These are phyloP conservation scores for Drosophila arizonae DNA, from an alignment of 1,140 invertebrate genomes.

Conservation along the genomic window DNA sequence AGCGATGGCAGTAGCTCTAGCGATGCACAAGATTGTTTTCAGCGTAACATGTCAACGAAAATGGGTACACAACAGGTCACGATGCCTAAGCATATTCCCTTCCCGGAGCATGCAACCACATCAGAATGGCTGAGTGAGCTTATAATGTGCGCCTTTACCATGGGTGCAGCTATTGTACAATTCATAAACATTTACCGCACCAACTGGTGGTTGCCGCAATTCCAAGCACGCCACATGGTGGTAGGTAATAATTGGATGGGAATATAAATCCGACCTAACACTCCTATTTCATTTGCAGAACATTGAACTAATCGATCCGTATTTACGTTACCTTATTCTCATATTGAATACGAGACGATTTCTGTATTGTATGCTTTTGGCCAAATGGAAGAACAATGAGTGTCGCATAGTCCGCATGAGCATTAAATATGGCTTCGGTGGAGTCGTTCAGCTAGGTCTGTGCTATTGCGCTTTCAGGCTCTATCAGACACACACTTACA, in stretches of 20 bases:
- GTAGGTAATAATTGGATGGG: constrained; percentile 88
- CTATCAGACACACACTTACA: constrained; percentile 59
- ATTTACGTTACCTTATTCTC: constrained; percentile 92
- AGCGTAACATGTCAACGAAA: constrained; percentile 43
- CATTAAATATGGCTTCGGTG: constrained; percentile 66
- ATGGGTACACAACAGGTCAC: constrained; percentile 43
- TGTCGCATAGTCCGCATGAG: constrained; percentile 33
- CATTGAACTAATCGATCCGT: constrained; percentile 96
- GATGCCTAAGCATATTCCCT: constrained; percentile 91
- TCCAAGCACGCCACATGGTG: constrained; percentile 93
- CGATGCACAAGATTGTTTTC: constrained; percentile 53
- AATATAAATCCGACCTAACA: neutral
- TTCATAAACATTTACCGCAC: constrained; percentile 97
- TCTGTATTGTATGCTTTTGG: constrained; percentile 85
- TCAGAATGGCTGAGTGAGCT: constrained; percentile 93
- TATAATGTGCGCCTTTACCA: constrained; percentile 91
- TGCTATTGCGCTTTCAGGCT: constrained; percentile 85
- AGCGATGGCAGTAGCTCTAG: constrained; percentile 71
- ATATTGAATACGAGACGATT: constrained; percentile 91
- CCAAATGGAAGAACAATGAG: constrained; percentile 43
- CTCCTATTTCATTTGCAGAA: constrained; percentile 88
- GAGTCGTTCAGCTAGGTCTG: constrained; percentile 49
- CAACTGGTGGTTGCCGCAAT: constrained; percentile 98
- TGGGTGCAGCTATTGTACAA: constrained; percentile 90
- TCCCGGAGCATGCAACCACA: constrained; percentile 93